These are phyloP conservation scores for Syrphus vitripennis DNA, from an alignment of 2,888 invertebrate species.

Conservation along the genomic window DNA sequence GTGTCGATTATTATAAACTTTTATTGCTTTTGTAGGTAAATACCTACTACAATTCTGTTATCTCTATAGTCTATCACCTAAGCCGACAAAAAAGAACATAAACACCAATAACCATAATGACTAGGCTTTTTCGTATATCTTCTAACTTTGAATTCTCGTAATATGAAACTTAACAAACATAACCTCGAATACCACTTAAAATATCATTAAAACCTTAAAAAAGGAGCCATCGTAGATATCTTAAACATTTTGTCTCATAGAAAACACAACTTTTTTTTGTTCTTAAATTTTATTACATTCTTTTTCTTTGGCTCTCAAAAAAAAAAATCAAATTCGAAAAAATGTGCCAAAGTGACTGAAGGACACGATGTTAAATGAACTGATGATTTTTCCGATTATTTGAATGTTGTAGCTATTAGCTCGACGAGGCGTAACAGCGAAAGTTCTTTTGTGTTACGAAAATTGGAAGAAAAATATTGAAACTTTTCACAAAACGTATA, in stretches of 20 bases:
- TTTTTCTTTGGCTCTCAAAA: neutral
- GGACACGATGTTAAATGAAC: constrained; percentile 70
- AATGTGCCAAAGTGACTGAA: constrained; percentile 45
- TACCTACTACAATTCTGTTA: neutral
- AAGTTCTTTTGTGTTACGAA: constrained; percentile 65
- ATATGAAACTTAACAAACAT: constrained; percentile 21
- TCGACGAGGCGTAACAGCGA: constrained; percentile 67
- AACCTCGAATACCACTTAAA: constrained; percentile 54
- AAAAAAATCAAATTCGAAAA: neutral
- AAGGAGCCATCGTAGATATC: neutral
- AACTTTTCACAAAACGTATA: constrained; percentile 52
- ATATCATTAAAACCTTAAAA: constrained; percentile 37
- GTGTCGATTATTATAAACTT: neutral
- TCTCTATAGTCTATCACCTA: neutral
- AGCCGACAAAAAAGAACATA: neutral
- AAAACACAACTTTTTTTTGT: neutral
- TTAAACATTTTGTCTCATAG: constrained; percentile 13
- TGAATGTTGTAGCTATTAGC: constrained; percentile 70
- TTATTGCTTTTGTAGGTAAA: neutral
- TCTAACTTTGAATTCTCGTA: neutral
- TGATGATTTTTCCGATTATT: constrained; percentile 71
- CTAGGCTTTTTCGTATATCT: neutral
- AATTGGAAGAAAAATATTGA: constrained; percentile 69
- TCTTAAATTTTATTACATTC: neutral
- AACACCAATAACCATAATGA: neutral